Evolutionary conservation across 2,888 invertebrate genomes (phyloP).

Genomic region (Pteria penguin): DNA sequence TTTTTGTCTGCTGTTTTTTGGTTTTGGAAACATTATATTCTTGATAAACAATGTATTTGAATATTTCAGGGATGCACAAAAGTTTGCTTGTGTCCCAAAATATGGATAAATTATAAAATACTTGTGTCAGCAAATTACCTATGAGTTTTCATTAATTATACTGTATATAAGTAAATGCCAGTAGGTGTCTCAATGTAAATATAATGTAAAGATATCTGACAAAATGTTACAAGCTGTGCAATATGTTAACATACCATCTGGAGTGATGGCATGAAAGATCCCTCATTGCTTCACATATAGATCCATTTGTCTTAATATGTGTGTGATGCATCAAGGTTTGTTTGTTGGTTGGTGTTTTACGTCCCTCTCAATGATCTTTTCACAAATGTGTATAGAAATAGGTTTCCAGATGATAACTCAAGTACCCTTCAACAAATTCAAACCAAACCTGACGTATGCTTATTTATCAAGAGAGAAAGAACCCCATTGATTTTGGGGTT

Average conservation of each 20-base stretch:
- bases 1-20: background rate
- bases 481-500: too few species aligned
- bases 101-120: background rate
- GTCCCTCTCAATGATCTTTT: too few species aligned
- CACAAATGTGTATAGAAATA: too few species aligned
- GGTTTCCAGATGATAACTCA: too few species aligned
- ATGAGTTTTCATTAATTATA: background rate
- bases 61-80: background rate
- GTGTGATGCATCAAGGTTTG: too few species aligned
- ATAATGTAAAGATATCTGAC: background rate
- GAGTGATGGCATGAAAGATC: background rate
- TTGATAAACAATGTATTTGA: background rate
- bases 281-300: too few species aligned
- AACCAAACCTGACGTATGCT: too few species aligned
- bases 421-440: too few species aligned
- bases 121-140: background rate
- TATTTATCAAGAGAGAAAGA: too few species aligned
- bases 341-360: too few species aligned
- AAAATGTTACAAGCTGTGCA: background rate
- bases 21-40: background rate
- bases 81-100: background rate
- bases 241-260: background rate
- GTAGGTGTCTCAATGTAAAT: background rate
- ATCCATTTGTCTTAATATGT: too few species aligned
- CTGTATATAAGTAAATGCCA: background rate